Conservation (phyloP, 2,888 invertebrate genomes). For the Drosophila kokeensis region DNA sequence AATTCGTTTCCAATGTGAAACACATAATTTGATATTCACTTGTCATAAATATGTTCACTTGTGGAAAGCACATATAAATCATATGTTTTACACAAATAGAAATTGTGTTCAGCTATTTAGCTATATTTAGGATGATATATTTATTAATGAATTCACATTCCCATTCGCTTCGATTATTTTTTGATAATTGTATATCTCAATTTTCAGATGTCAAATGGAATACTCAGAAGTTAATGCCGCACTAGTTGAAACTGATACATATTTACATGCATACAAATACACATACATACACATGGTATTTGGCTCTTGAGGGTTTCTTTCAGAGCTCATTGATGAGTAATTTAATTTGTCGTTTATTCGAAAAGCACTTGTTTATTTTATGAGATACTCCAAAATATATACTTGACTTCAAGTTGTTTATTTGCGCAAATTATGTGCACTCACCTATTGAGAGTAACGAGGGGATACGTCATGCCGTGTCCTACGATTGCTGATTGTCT, state of each 20-base stretch:
- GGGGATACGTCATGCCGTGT: constrained; percentile 5
- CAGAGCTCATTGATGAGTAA: constrained; percentile 71
- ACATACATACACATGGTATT: background rate
- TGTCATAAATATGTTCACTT: too few relatives aligned
- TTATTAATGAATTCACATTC: background rate
- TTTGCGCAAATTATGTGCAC: constrained; percentile 59
- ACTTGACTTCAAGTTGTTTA: constrained; percentile 79
- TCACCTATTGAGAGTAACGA: constrained; percentile 7
- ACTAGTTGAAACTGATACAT: constrained; percentile 4
- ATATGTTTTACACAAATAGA: background rate
- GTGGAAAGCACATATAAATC: too few relatives aligned
- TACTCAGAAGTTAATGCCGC: constrained; percentile 28
- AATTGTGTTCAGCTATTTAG: background rate
- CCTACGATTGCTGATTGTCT: constrained; percentile 26
- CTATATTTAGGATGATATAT: background rate
- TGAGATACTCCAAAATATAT: constrained; percentile 79
- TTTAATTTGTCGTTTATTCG: constrained; percentile 81
- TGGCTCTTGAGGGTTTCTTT: constrained; percentile 31
- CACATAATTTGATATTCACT: background rate
- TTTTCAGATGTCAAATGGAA: constrained; percentile 11
- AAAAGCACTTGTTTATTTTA: constrained; percentile 78
- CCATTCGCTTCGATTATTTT: background rate
- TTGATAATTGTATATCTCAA: background rate
- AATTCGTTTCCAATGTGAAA: background rate
- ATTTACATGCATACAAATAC: background rate